Percentiles rank a stretch among this genome's conserved stretches.
Conservation (phyloP, 1,140 invertebrate species). For the Acromyrmex charruanus region DNA sequence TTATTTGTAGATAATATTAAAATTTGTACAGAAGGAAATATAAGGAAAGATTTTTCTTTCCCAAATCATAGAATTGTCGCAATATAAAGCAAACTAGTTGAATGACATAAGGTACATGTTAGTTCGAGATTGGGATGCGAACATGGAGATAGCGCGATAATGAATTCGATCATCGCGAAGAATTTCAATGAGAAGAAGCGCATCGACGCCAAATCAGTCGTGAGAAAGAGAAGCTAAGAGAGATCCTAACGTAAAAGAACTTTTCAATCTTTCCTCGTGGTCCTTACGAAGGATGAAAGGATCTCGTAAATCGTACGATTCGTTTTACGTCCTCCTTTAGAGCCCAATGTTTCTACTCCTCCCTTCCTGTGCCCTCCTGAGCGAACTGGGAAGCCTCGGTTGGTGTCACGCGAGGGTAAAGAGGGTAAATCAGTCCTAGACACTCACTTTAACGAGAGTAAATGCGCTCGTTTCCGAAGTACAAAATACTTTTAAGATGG, state of each 20-base stretch:
- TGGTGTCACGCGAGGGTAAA: constrained; percentile 67
- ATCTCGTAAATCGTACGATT: constrained; percentile 71
- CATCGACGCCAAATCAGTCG: constrained; percentile 20
- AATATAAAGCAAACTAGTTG: constrained; percentile 15
- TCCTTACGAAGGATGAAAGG: constrained; percentile 61
- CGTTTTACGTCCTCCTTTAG: constrained; percentile 64
- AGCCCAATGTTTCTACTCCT: constrained; percentile 48
- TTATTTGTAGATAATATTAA: neutral
- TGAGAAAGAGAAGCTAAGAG: neutral
- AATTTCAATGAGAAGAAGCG: constrained; percentile 59
- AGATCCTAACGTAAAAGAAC: constrained; percentile 48
- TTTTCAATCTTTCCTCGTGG: constrained; percentile 71
- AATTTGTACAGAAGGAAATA: neutral
- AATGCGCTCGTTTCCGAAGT: constrained; percentile 73
- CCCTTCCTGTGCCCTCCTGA: neutral
- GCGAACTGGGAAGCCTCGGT: constrained; percentile 25
- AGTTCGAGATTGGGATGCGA: constrained; percentile 20
- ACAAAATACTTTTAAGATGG: constrained; percentile 51
- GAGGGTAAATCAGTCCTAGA: constrained; percentile 73
- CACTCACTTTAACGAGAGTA: constrained; percentile 76
- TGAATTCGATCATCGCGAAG: constrained; percentile 64
- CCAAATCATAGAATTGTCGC: neutral
- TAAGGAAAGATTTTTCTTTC: neutral
- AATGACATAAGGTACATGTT: constrained; percentile 23
- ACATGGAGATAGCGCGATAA: constrained; percentile 40